A percentile compares a stretch with the other conserved stretches of the same genome.
phyloP scores from a whole-genome alignment of 2,113 vertebrate genomes.

The Apus apus region DNA sequence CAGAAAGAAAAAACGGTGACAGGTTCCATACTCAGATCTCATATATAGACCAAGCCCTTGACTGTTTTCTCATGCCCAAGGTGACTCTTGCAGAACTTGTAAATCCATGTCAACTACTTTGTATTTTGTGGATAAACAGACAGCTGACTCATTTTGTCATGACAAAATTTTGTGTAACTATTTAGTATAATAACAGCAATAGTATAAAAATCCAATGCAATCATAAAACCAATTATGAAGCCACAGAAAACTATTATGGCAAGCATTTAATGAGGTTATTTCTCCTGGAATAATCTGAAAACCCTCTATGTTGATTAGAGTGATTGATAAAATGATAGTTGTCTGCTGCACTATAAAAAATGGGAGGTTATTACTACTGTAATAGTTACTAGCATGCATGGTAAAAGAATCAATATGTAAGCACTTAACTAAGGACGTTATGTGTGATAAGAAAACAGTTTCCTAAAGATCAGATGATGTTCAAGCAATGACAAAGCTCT shows the following conservation, averaged over 20 bases:
- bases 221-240: background rate
- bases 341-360: background rate
- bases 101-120: background rate
- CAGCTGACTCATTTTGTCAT: background rate
- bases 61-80: background rate
- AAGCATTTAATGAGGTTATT: background rate
- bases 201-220: background rate
- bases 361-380: background rate
- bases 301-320: background rate
- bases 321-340: background rate
- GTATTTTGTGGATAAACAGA: background rate
- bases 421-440: background rate
- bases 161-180: background rate
- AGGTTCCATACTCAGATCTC: background rate
- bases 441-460: background rate
- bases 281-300: background rate
- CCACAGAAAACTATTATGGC: background rate
- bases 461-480: background rate
- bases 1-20: background rate
- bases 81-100: background rate
- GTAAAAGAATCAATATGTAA: background rate
- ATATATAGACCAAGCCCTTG: background rate
- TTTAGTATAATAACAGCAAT: background rate
- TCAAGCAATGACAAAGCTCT: background rate
- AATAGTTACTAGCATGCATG: background rate